Evolutionary conservation across 2,888 invertebrate genomes (phyloP).

Genomic region (Zele albiditarsus): DNA sequence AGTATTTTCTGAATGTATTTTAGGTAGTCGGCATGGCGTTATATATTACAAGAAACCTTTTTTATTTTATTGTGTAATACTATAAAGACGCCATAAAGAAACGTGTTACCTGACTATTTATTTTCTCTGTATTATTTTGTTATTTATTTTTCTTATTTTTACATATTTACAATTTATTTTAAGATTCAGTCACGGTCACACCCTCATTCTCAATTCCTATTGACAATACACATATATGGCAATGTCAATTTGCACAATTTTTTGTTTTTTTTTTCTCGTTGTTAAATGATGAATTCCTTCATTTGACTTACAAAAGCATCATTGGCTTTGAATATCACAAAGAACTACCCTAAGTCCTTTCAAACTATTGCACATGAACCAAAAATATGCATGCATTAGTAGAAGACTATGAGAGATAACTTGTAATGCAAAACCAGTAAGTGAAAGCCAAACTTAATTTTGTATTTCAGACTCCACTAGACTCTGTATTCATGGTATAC

Average conservation of each 20-base stretch:
- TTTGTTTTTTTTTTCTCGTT: neutral
- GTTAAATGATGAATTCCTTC: constrained; percentile 7
- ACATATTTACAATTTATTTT: constrained; percentile 5
- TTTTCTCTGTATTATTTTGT: neutral
- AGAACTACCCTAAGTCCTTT: neutral
- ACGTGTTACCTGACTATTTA: neutral
- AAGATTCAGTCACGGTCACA: neutral
- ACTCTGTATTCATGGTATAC: neutral
- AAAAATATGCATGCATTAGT: neutral
- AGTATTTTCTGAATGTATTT: neutral
- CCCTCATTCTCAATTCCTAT: neutral
- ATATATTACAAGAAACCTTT: constrained; percentile 4
- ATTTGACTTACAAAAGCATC: constrained; percentile 6
- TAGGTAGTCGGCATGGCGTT: constrained; percentile 7
- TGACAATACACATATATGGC: neutral
- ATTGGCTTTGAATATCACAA: neutral
- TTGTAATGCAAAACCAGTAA: neutral
- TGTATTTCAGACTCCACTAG: neutral
- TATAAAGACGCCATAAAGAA: neutral
- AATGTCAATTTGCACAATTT: constrained; percentile 5
- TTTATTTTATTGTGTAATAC: constrained; percentile 1
- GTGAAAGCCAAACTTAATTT: neutral
- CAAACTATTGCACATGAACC: neutral
- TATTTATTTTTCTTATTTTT: neutral
- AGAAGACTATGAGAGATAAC: neutral